A percentile compares a stretch with the other conserved stretches of the same genome.
Conservation (phyloP, 2,797 vertebrate species). For the Hephaestus fuliginosus region DNA sequence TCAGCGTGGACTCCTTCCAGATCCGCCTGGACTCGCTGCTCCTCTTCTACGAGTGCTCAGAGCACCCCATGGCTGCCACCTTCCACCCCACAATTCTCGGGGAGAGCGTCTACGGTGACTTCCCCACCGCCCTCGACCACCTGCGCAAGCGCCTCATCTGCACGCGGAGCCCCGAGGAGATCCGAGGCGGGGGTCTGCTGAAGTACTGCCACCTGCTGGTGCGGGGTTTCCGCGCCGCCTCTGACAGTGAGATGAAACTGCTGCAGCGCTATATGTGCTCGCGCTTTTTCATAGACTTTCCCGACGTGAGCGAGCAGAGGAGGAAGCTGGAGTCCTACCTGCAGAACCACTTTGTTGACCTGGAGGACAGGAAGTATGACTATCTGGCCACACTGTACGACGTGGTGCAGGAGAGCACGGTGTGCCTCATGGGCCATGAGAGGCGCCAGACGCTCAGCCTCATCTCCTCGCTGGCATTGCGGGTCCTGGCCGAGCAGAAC, state of each 20-base stretch:
- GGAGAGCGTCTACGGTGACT: constrained; percentile 98
- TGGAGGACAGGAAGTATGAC: constrained; percentile 98
- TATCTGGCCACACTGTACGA: constrained; percentile 95
- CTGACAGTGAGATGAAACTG: constrained; percentile 92
- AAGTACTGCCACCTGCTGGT: constrained; percentile 99
- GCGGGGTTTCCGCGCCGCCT: constrained; percentile 94
- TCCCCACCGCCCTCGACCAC: constrained; percentile 95
- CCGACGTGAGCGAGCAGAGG: constrained; percentile 92
- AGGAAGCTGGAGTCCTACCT: constrained; percentile 98
- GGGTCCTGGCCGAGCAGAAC: constrained; percentile 95
- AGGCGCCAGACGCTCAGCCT: constrained; percentile 95
- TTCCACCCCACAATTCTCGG: constrained; percentile 98
- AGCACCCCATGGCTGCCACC: constrained; percentile 95
- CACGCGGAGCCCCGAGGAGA: constrained; percentile 96
- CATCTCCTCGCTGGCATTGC: constrained; percentile 94
- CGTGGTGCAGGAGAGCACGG: constrained; percentile 98
- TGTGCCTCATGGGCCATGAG: constrained; percentile 99
- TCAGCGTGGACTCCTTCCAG: constrained; percentile 99
- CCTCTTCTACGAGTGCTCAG: constrained; percentile 98
- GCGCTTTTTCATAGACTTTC: constrained; percentile 99
- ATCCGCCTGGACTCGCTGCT: constrained; percentile 98
- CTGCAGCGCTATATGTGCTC: constrained; percentile 99
- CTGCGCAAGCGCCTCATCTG: constrained; percentile 95
- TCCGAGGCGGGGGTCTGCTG: constrained; percentile 96
- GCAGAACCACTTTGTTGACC: constrained; percentile 98